Evolutionary conservation across 2,797 vertebrate species (phyloP).

Genomic region (Bufotes viridis): DNA sequence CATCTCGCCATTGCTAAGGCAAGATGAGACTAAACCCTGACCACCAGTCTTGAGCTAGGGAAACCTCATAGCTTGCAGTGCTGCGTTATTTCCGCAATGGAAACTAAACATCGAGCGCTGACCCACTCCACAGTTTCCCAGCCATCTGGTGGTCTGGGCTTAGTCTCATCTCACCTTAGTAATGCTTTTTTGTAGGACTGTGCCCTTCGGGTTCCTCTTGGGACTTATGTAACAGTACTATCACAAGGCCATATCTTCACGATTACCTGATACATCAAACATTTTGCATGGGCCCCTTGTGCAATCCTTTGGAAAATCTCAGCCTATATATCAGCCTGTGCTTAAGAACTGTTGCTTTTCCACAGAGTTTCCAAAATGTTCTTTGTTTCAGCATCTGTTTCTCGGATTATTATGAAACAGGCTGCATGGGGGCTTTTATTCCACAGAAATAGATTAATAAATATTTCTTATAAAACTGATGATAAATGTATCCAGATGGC

Average conservation of each 20-base stretch:
- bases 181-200: no score
- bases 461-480: neutral
- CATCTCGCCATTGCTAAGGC: no score
- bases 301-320: neutral
- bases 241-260: neutral
- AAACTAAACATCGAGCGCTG: no score
- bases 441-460: slow-evolving; percentile 16
- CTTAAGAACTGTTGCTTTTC: neutral
- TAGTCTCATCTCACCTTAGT: no score
- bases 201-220: no score
- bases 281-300: neutral
- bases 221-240: no score
- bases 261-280: neutral
- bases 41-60: no score
- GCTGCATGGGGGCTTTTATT: neutral
- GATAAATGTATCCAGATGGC: slow-evolving; percentile 17
- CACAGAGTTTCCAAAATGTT: neutral
- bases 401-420: neutral
- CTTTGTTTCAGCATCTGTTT: slow-evolving; percentile 16
- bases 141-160: no score
- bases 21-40: no score
- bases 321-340: neutral
- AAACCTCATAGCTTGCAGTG: no score
- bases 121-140: no score
- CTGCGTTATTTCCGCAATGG: no score